phyloP scores from a whole-genome alignment of 2,797 vertebrate genomes.

The Tenualosa thibaudeaui region DNA sequence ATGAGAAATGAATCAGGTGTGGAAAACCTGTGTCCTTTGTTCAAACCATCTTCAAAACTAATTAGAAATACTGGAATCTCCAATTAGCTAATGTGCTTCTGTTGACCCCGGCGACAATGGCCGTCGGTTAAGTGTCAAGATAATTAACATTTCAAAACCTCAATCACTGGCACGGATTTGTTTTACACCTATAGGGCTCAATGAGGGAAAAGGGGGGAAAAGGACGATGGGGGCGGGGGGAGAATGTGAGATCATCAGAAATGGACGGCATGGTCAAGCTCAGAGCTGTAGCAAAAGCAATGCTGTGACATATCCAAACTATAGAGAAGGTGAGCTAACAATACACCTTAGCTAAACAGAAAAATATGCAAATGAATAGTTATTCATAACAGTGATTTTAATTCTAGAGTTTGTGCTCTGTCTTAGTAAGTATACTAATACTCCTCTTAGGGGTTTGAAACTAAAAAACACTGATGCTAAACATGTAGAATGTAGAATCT shows the following conservation, averaged over 20 bases:
- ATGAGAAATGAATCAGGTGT: conserved; percentile 50
- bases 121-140: conserved; percentile 72
- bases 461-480: not conserved
- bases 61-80: conserved; percentile 66
- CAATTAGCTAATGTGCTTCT: conserved; percentile 61
- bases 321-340: not conserved
- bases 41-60: conserved; percentile 69
- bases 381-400: not conserved
- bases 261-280: conserved; percentile 29
- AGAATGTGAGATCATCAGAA: conserved; percentile 31
- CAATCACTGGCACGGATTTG: conserved; percentile 71
- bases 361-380: not conserved
- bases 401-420: not conserved
- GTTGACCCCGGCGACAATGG: conserved; percentile 74
- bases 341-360: too few relatives aligned
- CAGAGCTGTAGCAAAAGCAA: not conserved
- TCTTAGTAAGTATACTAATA: not conserved
- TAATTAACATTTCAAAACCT: conserved; percentile 84
- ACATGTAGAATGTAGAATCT: too few relatives aligned
- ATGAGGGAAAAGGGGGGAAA: conserved; percentile 25
- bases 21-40: conserved; percentile 58
- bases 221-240: not conserved
- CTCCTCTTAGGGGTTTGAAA: not conserved
- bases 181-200: conserved; percentile 55
- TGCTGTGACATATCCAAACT: not conserved